These are phyloP conservation scores for Cairina moschata DNA, from an alignment of 2,113 vertebrate genomes.

Conservation along the genomic window DNA sequence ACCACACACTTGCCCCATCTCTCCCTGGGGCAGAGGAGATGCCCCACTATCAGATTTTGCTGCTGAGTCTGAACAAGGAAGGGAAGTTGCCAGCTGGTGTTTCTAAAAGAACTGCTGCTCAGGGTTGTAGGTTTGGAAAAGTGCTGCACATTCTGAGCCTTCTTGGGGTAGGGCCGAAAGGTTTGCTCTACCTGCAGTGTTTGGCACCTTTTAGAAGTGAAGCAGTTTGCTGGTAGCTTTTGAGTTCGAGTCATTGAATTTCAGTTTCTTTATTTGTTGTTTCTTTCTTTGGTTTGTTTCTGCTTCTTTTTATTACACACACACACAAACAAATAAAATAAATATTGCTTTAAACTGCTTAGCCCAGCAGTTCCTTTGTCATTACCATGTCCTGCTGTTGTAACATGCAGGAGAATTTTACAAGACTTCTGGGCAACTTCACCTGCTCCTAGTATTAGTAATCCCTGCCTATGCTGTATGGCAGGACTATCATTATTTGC, in stretches of 20 bases:
- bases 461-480: neutral
- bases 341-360: neutral
- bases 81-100: fast-evolving
- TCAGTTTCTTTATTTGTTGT: neutral
- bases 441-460: neutral
- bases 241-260: neutral
- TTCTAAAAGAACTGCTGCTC: neutral
- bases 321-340: neutral
- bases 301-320: neutral
- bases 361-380: neutral
- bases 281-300: neutral
- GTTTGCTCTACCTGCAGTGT: fast-evolving
- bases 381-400: neutral
- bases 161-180: neutral
- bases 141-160: fast-evolving
- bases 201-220: neutral
- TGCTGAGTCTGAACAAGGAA: fast-evolving
- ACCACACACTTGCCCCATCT: neutral
- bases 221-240: neutral
- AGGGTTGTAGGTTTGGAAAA: neutral
- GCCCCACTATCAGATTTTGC: neutral
- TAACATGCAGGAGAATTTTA: neutral
- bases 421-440: neutral
- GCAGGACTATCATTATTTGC: neutral
- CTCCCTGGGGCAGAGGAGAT: neutral